Evolutionary conservation across 2,113 vertebrate species (phyloP), one percentile per base, ranked within the genome.

Genomic region (Steatornis caripensis): DNA sequence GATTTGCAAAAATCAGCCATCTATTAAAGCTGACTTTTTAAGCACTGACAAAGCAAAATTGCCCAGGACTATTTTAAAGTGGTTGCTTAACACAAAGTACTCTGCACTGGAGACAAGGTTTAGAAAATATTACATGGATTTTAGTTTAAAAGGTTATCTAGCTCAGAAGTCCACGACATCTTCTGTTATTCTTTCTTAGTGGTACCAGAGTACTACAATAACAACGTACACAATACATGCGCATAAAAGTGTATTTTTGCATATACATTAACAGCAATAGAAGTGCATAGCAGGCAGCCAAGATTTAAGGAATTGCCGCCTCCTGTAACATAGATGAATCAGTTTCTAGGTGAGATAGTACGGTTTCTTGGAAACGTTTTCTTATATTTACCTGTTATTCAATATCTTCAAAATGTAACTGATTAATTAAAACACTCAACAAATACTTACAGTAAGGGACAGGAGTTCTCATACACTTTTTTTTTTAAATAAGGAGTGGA

Each of bases 1-100:
- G 2, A 90, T 84, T 78, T 78, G 37, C 71, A 93, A 93, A 94
- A 78, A 64, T 32, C 34, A 41, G 15, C 15, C 27, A 65, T 30
- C 48, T 84, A 78, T 48, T 78, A 84, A 75, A 94, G 43, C 34
- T 21, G 64, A 49, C 68, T 87, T 92, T 91, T 48, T 75, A 94
- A 95, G 68, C 19, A 87, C 53, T 53, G 29, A 57, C 36, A 72
- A 46, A 74, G 48, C 34, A 53, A 68, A 69, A 60, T 17, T 61
- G 30, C 51, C 43, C 9, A 34, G 36, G 60, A 60, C 46, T 82
- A 43, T 65, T 65, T 89, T 79, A 32, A 72, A 89, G 45, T 5
- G 39, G 37, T 53, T 93, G 37, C 23, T 80, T 89, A 93, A 84
- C 5, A 64, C 3, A 26, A 54, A 89, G 29, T 72, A 87, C 58